These are phyloP conservation scores for Setophaga coronata DNA, from an alignment of 2,113 vertebrate species.

Conservation along the genomic window DNA sequence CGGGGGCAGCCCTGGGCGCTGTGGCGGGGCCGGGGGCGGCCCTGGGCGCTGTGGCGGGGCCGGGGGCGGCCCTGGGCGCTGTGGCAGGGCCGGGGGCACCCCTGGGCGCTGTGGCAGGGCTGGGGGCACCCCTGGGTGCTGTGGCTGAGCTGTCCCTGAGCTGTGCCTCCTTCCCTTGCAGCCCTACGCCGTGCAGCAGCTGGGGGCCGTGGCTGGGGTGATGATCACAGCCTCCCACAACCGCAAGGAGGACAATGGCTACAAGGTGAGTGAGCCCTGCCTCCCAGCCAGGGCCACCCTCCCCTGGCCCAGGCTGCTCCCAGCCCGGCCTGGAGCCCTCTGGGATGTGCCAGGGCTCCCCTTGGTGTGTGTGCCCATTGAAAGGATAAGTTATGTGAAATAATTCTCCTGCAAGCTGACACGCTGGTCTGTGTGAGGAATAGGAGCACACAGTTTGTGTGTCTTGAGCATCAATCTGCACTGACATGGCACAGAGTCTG, in stretches of 20 bases:
- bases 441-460: neutral
- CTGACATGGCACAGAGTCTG: neutral
- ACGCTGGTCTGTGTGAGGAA: rapidly evolving
- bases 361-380: neutral
- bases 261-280: constrained; percentile 78
- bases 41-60: neutral
- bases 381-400: neutral
- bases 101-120: neutral
- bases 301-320: rapidly evolving
- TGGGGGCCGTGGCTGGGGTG: constrained; percentile 87
- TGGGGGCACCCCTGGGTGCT: rapidly evolving
- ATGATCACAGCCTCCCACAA: constrained; percentile 98
- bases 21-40: too few species aligned
- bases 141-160: neutral
- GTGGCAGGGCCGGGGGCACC: too few species aligned
- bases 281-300: neutral
- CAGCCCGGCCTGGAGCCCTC: rapidly evolving
- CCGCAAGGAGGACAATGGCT: constrained; percentile 94
- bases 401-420: neutral
- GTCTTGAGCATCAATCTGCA: neutral
- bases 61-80: too few species aligned
- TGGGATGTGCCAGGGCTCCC: neutral
- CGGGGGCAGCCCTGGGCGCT: too few species aligned
- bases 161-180: constrained; percentile 39
- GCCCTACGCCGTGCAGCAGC: constrained; percentile 89